Conservation (phyloP, 1,140 invertebrate genomes). For the Monochamus saltuarius region DNA sequence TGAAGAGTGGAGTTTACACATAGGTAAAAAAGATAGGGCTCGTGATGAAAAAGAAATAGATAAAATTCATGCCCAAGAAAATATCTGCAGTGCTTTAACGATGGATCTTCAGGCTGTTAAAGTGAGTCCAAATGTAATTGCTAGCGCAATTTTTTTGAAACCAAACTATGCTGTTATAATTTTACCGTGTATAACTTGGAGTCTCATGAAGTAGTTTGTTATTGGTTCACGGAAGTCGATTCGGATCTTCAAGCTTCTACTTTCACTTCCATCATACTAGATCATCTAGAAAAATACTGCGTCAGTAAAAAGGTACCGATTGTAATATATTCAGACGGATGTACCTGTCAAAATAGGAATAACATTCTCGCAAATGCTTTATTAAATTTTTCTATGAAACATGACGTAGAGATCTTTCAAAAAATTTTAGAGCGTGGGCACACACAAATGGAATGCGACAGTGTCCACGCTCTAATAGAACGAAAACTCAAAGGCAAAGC, state of each 20-base stretch:
- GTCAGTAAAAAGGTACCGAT: background rate
- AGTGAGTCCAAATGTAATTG: constrained; percentile 19
- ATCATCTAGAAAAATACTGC: constrained; percentile 11
- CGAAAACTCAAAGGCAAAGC: constrained; percentile 7
- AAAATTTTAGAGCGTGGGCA: constrained; percentile 52
- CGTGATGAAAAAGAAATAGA: background rate
- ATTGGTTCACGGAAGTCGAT: constrained; percentile 43
- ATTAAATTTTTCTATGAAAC: constrained; percentile 32
- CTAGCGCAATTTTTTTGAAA: constrained; percentile 41
- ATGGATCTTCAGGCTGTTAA: constrained; percentile 25
- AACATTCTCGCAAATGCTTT: constrained; percentile 23
- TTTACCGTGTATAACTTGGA: constrained; percentile 46
- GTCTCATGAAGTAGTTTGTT: constrained; percentile 36
- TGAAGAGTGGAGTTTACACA: constrained; percentile 5
- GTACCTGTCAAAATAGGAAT: constrained; percentile 26
- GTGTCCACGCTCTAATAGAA: constrained; percentile 44
- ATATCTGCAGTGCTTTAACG: constrained; percentile 9
- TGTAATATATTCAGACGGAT: constrained; percentile 19
- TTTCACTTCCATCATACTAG: constrained; percentile 9
- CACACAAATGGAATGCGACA: constrained; percentile 52
- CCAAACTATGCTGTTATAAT: constrained; percentile 46
- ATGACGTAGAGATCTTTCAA: constrained; percentile 45
- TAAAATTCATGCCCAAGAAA: constrained; percentile 1
- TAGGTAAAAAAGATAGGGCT: constrained; percentile 9
- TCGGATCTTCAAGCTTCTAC: constrained; percentile 31